These are phyloP conservation scores for Ephialtes manifestator DNA, from an alignment of 2,888 invertebrate genomes.

Conservation along the genomic window DNA sequence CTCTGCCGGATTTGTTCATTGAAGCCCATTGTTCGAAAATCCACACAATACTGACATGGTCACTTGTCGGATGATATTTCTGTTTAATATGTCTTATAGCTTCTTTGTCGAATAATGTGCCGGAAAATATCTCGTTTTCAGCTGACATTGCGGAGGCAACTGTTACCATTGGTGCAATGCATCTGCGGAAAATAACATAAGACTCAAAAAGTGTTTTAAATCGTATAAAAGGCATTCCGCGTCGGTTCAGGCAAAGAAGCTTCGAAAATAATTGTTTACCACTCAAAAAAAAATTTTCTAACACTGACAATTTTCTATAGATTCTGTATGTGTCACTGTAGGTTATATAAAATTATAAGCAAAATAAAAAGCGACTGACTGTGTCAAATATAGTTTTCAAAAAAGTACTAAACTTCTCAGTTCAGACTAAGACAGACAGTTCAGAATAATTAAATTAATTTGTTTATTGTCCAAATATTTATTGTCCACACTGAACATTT, in stretches of 20 bases:
- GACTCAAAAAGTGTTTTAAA: neutral
- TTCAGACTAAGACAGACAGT: no score
- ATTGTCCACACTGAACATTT: neutral
- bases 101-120: slow-evolving; percentile 86
- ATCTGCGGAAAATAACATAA: slow-evolving; percentile 80
- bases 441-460: no score
- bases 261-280: neutral
- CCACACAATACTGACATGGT: slow-evolving; percentile 88
- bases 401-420: no score
- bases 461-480: neutral
- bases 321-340: no score
- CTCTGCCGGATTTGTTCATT: slow-evolving; percentile 75
- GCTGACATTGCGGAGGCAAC: slow-evolving; percentile 86
- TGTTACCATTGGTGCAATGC: slow-evolving; percentile 87
- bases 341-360: no score
- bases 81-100: slow-evolving; percentile 87
- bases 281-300: no score
- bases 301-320: no score
- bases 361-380: no score
- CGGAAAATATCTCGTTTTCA: slow-evolving; percentile 87
- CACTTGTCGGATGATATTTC: slow-evolving; percentile 87
- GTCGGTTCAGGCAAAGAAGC: neutral
- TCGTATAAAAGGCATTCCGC: neutral
- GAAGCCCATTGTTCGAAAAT: slow-evolving; percentile 87
- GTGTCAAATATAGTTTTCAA: no score